Conservation (phyloP, 2,888 invertebrate genomes). For the Limnephilus lunatus region DNA sequence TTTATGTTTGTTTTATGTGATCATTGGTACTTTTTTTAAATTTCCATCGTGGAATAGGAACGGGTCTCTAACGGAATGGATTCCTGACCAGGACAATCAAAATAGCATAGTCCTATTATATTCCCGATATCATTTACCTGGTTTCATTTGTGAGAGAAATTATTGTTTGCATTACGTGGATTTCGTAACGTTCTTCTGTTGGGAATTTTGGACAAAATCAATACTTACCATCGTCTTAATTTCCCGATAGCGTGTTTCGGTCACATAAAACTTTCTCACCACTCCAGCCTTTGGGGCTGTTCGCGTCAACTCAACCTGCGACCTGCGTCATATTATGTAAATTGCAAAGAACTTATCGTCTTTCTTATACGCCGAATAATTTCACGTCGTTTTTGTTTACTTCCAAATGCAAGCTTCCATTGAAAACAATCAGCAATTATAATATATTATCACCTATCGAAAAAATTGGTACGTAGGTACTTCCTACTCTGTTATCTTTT, state of each 20-base stretch:
- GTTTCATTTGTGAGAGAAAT: background rate
- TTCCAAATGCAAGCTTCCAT: background rate
- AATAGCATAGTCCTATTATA: background rate
- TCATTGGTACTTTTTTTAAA: background rate
- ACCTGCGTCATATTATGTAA: background rate
- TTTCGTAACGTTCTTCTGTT: background rate
- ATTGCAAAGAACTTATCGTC: background rate
- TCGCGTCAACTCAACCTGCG: background rate
- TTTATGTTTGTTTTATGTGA: background rate
- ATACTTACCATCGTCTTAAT: background rate
- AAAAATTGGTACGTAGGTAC: background rate
- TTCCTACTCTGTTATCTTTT: too few relatives aligned
- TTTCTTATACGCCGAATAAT: background rate
- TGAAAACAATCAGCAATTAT: background rate
- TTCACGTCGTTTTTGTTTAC: background rate
- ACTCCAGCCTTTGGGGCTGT: background rate
- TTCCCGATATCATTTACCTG: background rate
- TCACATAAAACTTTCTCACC: slow-evolving; percentile 24
- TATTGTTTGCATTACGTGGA: background rate
- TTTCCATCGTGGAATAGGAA: background rate
- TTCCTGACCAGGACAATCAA: background rate
- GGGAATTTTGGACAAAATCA: slow-evolving; percentile 27
- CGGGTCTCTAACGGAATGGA: background rate
- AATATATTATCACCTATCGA: background rate
- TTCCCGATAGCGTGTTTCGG: background rate